A percentile compares a stretch with the other conserved stretches of the same genome.
phyloP scores from a whole-genome alignment of 2,113 vertebrate genomes.

The Bambusicola thoracicus region DNA sequence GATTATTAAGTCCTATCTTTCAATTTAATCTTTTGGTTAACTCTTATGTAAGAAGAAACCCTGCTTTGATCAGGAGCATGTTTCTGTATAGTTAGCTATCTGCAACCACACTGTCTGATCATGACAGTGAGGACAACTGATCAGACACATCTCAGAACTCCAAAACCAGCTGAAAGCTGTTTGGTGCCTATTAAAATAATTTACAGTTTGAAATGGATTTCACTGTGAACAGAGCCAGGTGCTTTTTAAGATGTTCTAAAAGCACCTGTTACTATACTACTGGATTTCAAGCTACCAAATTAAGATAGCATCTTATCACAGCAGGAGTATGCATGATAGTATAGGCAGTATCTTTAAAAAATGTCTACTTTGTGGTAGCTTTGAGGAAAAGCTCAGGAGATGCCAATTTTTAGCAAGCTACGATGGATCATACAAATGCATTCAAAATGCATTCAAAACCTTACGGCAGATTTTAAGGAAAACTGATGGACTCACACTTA shows the following conservation, averaged over 20 bases:
- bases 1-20: not conserved
- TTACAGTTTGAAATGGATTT: not conserved
- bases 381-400: not conserved
- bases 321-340: not conserved
- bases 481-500: not conserved
- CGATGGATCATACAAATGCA: not conserved
- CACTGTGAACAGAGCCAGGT: not conserved
- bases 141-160: not conserved
- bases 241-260: not conserved
- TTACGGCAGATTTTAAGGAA: not conserved
- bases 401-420: not conserved
- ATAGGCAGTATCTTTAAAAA: not conserved
- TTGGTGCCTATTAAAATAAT: not conserved
- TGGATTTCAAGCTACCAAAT: not conserved
- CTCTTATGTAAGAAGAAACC: not conserved
- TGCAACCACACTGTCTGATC: rapidly evolving
- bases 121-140: not conserved
- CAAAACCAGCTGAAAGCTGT: not conserved
- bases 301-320: rapidly evolving
- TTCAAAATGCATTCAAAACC: not conserved
- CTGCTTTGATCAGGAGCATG: not conserved
- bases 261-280: not conserved
- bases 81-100: not conserved
- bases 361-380: not conserved
- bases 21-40: not conserved